Base-by-base conservation (phyloP, 2,113 vertebrate genomes). In the Polypterus senegalus region DNA sequence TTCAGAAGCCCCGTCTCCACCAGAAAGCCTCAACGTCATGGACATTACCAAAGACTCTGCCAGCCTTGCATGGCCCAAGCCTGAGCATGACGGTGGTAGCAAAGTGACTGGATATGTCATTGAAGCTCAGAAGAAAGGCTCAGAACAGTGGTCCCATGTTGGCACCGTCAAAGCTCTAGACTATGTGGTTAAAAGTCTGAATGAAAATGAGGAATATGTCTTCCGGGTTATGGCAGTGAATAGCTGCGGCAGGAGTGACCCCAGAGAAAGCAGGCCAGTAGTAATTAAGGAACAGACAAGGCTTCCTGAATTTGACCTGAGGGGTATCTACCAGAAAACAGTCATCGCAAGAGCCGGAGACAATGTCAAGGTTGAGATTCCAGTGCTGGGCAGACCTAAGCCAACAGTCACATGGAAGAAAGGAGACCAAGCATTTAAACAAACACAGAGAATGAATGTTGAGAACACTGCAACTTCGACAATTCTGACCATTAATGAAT, bases 141-240 rank as follows among this genome's bases (percentile, higher is more conserved):
- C 88, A 61, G 92, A 91, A 72, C 91, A 93, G 62, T 99, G 96
- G 96, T 73, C 85, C 57, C 91, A 97, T 65, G 74, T 99, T 61
- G 91, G 89, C 55, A 94, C 91, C 0, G 84, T 92, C 10, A 99
- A 98, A 77, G 71, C 77, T 0, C 70, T 98, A 73, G 92, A 96
- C 64, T 98, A 84, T 64, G 81, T 85, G 54, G 90, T 90, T 10
- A 97, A 85, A 71, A 96, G 95, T 76, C 86, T 99, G 5, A 97
- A 91, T 67, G 94, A 97, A 80, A 91, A 88, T 63, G 96, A 99
- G 65, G 94, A 97, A 67, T 99, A 98, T 61, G 80, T 87, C 58
- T 99, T 99, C 87, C 91, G 79, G 61, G 86, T 99, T 54, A 97
- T 97, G 92, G 96, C 96, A 45, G 93, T 92, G 49, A 99, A 99